Evolutionary conservation across 2,113 vertebrate genomes (phyloP).

Genomic region (Fregetta grallaria): DNA sequence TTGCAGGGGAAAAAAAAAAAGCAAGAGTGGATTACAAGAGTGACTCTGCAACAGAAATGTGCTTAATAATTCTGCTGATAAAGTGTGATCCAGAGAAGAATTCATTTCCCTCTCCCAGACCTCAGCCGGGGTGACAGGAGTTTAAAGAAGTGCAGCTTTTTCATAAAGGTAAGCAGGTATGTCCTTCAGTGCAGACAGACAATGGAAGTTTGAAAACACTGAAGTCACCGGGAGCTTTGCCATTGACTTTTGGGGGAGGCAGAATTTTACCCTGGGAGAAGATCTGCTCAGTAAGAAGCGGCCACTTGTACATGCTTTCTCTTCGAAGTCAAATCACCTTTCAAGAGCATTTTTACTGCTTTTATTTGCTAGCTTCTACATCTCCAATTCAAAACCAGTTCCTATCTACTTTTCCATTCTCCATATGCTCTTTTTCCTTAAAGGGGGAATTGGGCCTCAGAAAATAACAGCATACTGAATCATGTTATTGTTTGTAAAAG

Average conservation of each 20-base stretch:
- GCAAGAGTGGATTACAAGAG: neutral
- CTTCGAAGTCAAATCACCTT: neutral
- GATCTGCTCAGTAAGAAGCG: neutral
- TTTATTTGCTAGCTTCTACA: neutral
- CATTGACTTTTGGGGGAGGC: neutral
- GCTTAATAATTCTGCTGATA: slow-evolving; percentile 59
- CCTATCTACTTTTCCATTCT: neutral
- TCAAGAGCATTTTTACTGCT: neutral
- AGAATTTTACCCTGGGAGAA: neutral
- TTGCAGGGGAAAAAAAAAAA: neutral
- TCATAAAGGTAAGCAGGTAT: neutral
- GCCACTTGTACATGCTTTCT: neutral
- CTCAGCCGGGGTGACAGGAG: slow-evolving; percentile 2
- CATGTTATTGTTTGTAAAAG: neutral
- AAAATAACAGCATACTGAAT: neutral
- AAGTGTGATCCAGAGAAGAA: slow-evolving; percentile 20
- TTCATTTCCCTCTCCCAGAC: slow-evolving; percentile 39
- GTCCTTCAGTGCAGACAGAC: neutral
- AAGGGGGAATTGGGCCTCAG: neutral
- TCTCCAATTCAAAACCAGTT: neutral
- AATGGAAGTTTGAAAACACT: neutral
- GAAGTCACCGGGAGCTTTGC: neutral
- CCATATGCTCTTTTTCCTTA: neutral
- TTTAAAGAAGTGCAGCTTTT: slow-evolving; percentile 19
- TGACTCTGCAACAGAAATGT: slow-evolving; percentile 41